Base-by-base conservation (phyloP, 1,140 invertebrate species). In the Venustaconcha ellipsiformis region DNA sequence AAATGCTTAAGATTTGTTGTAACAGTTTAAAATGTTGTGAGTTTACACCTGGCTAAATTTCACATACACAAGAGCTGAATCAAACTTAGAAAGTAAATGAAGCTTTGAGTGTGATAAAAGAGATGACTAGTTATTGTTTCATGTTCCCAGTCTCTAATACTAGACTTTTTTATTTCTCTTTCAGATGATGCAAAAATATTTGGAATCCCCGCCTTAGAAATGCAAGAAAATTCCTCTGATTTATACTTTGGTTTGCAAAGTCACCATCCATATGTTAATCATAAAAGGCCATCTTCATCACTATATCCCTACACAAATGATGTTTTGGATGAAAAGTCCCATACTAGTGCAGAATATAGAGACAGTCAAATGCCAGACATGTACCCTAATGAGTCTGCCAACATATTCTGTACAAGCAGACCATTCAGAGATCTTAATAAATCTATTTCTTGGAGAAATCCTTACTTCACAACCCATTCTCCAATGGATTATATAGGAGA, bases 161-260 rank as follows among this genome's bases (percentile, higher is more conserved):
- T 5, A 37, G 37, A 6, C 37, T 37, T 37, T 37, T 37, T 58
- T 57, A 15, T 69, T 69, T 67, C 59, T 60, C 68, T 72, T 77
- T 56, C 69, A 77, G 75, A 77, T 72, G 75, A 77, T 56, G 70
- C 75, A 56, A 77, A 77, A 57, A 48, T 70, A 65, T 77, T 77
- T 63, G 75, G 72, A 18, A 48, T 77, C 13, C 72, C 75, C 30
- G 72, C 70, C 64, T 70, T 70, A 8, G 75, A 77, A 58, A 72
- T 70, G 2, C 75, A 77, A 26, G 64, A 59, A 14, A 72, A 70
- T 68, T 66, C 55, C 13, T 1, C 37, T 0, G 12, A 48, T 23
- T 14, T n/a, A n/a, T 17, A 48, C 58, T 14, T n/a, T 48, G 20
- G 37, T 30, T 14, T 17, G n/a, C 20, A 23, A 26, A 23, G 3